phyloP scores from a whole-genome alignment of 2,113 vertebrate genomes.

The Platysternon megacephalum region DNA sequence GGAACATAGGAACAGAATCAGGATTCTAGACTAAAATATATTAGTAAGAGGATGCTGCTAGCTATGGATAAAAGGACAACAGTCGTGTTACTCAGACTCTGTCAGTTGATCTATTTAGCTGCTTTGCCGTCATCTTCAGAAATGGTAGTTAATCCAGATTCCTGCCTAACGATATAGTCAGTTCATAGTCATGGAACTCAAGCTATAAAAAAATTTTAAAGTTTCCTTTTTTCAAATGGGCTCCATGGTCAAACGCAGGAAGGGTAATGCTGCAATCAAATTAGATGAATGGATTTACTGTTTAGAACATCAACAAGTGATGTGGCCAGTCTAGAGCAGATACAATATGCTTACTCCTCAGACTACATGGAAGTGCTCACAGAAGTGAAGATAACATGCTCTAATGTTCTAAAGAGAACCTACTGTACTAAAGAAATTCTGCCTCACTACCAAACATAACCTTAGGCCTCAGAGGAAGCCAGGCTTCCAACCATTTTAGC shows the following conservation, averaged over 20 bases:
- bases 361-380: neutral
- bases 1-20: constrained; percentile 14
- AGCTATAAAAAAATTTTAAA: constrained; percentile 19
- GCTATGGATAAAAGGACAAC: constrained; percentile 39
- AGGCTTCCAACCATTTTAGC: constrained; percentile 37
- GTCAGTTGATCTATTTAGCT: constrained; percentile 2
- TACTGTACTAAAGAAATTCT: constrained; percentile 33
- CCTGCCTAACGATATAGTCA: constrained; percentile 53
- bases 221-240: constrained; percentile 37
- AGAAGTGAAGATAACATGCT: rapidly evolving
- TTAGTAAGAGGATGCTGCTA: constrained; percentile 19
- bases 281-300: constrained; percentile 30
- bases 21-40: constrained; percentile 18
- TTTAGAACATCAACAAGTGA: constrained; percentile 14
- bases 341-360: neutral
- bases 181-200: neutral
- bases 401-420: constrained; percentile 6
- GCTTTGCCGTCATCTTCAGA: constrained; percentile 63
- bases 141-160: constrained; percentile 53
- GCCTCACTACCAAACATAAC: constrained; percentile 52
- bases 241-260: constrained; percentile 37
- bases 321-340: constrained; percentile 27
- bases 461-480: constrained; percentile 18
- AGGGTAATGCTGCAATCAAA: constrained; percentile 44
- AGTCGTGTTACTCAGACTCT: constrained; percentile 42